phyloP scores from a whole-genome alignment of 2,888 invertebrate species.

The Yponomeuta sedellus region DNA sequence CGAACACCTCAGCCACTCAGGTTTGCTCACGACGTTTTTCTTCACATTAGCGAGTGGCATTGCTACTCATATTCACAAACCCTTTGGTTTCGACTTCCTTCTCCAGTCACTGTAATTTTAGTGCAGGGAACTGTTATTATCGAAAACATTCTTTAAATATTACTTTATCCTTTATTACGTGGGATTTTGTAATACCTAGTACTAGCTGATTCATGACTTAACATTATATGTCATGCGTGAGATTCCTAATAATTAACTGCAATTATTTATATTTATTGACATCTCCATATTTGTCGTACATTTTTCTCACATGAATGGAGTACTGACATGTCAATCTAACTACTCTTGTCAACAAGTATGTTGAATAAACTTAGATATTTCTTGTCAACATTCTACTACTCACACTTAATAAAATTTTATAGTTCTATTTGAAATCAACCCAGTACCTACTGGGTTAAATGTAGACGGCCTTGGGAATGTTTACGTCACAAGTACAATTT shows the following conservation, averaged over 20 bases:
- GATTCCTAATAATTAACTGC: not conserved
- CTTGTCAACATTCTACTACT: not conserved
- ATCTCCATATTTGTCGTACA: constrained; percentile 18
- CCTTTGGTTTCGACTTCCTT: no score
- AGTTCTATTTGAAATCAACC: no score
- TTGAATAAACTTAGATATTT: not conserved
- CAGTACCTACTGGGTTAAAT: no score
- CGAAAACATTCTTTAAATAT: no score
- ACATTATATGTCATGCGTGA: not conserved
- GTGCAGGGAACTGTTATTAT: no score
- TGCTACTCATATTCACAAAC: no score
- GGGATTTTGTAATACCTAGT: not conserved
- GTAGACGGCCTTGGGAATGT: not conserved
- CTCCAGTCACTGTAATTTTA: no score
- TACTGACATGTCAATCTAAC: constrained; percentile 7
- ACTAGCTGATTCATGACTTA: not conserved
- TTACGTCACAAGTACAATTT: not conserved
- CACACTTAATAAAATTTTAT: no score
- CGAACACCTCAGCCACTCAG: no score
- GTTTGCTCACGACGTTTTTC: no score
- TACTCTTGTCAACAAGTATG: not conserved
- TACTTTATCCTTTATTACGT: not conserved
- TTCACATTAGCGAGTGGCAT: no score
- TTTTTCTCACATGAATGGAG: constrained; percentile 20
- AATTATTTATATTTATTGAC: constrained; percentile 10